A percentile compares a stretch with the other conserved stretches of the same genome.
Conservation (phyloP, 2,113 vertebrate genomes). For the Eclectus roratus region DNA sequence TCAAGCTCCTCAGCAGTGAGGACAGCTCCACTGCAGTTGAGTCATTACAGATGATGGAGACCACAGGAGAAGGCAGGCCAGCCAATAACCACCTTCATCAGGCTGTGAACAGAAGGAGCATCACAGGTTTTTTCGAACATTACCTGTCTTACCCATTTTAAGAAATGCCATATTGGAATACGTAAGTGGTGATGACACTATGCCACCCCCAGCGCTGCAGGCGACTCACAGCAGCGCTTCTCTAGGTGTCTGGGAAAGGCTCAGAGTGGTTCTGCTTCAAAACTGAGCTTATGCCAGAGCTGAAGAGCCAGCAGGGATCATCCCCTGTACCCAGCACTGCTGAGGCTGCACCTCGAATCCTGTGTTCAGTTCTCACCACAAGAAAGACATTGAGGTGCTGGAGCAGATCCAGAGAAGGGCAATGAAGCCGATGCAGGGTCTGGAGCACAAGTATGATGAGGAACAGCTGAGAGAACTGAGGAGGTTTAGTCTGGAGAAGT, state of each 20-base stretch:
- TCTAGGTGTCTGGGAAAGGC: neutral
- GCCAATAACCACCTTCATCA: accelerated
- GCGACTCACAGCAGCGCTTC: no score
- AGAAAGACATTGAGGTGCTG: neutral
- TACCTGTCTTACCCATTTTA: neutral
- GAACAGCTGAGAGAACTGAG: neutral
- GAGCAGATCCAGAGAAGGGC: neutral
- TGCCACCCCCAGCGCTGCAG: neutral
- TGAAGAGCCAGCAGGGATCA: neutral
- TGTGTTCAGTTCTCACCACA: neutral
- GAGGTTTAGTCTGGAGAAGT: neutral
- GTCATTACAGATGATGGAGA: neutral
- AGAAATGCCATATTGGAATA: neutral
- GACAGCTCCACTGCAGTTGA: neutral
- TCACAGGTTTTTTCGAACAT: neutral
- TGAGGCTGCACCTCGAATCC: neutral
- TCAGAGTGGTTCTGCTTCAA: neutral
- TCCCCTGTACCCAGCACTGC: neutral
- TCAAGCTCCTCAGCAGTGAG: neutral
- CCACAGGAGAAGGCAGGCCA: neutral
- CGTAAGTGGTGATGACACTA: neutral
- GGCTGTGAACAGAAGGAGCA: neutral
- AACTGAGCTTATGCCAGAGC: neutral
- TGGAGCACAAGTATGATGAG: neutral
- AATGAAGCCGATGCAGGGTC: neutral